Evolutionary conservation across 2,888 invertebrate genomes (phyloP), one percentile per base, ranked within the genome.

Genomic region (Sminthurides aquaticus): DNA sequence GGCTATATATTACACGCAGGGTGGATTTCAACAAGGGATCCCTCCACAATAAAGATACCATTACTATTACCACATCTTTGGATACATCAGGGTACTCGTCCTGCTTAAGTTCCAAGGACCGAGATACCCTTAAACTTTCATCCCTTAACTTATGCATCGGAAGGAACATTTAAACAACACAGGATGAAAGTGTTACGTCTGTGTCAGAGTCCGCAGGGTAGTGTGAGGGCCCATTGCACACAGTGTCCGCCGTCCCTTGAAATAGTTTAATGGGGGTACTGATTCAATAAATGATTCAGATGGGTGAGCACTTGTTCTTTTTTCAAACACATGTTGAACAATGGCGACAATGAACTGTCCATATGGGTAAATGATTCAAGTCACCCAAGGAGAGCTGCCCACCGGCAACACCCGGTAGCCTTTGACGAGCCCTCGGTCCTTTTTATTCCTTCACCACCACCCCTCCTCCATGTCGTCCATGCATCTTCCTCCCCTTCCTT

Each of bases 331-430:
- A 57, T 29, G 34, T 57, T 27, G 24, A 18, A 57, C 57, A 57
- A 57, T 57, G 25, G 57, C 29, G 57, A 57, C 57, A 57, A 57
- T 57, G 57, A 57, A 57, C 24, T 57, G 57, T 24, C 57, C 57
- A 57, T 57, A 57, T 57, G 57, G 57, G 34, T 29, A 26, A 52
- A 34, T 34, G 18, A 56, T 56, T 67, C 69, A 71, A 71, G 48
- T 55, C 27, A 54, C 29, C 55, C 62, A 18, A n/a, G n/a, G 56
- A 56, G 55, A 56, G 56, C 54, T 29, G 60, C 26, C 60, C 25
- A 20, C 48, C n/a, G 62, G 52, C 22, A 22, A 34, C 43, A 34
- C 43, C 43, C 43, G 43, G 43, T 34, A 34, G 43, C 43, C 43
- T 34, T 34, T 34, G 5, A 34, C 43, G 8, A 34, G 43, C 43